Base-by-base conservation (phyloP, 2,113 vertebrate genomes). In the Octodon degus region DNA sequence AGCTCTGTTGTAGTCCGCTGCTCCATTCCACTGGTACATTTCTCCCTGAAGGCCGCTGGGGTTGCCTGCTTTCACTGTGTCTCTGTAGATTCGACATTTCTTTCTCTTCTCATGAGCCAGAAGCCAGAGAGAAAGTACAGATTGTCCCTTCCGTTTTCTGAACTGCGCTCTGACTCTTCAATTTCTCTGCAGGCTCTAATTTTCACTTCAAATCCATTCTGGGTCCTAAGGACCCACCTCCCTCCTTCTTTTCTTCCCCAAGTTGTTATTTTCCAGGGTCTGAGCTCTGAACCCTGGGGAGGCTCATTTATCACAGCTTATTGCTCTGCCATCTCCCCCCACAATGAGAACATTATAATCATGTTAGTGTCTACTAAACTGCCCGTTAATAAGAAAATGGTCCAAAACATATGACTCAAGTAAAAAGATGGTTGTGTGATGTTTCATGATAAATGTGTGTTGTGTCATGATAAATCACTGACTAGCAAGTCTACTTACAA, bases 381-480 rank as follows among this genome's bases (percentile, higher is more conserved):
- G 72, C 4, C 22, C 27, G 11, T 76, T 43, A 74, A 8, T 76
- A 68, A 93, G 88, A 91, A 89, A 85, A 91, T 62, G 47, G 79
- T n/a, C 67, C 24, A 77, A 95, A 95, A 95, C n/a, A 55, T 76
- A 47, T 92, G 80, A 67, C 34, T 95, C 86, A 93, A 79, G 12
- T 93, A 89, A 89, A 91, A 68, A 88, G 58, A 89, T 70, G 65
- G 88, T 17, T 37, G 12, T 93, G 32, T 93, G 79, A 70, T 9
- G 34, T 95, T 95, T 91, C 17, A 27, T 43, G 43, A 43, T 43
- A 43, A 43, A 43, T 43, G 5, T 43, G 43, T 43, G 43, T 5
- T 43, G 80, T 89, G 65, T 82, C 72, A 93, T 74, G 47, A 88
- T 80, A 60, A 91, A 87, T 62, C 2, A 47, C 6, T 68, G 53